Evolutionary conservation across 2,113 vertebrate species (phyloP).

Genomic region (Danionella cerebrum): DNA sequence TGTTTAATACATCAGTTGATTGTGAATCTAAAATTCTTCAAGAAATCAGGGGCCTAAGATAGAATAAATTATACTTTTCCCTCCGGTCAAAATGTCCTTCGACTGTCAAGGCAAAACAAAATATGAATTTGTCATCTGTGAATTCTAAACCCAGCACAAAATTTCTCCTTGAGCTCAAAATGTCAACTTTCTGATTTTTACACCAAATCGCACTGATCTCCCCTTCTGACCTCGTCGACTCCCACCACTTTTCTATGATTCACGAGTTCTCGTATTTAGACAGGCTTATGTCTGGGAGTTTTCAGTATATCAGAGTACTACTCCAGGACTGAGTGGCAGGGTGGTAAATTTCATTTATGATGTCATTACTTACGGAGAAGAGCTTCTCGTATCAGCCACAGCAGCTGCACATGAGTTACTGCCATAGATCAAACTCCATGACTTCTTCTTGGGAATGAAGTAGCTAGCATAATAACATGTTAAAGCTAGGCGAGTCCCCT

Average conservation of each 20-base stretch:
- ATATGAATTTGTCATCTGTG: background rate
- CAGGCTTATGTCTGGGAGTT: constrained; percentile 16
- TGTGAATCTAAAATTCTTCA: too few relatives aligned
- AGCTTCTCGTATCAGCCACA: constrained; percentile 17
- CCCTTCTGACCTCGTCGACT: background rate
- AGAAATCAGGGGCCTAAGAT: too few relatives aligned
- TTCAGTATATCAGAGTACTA: constrained; percentile 27
- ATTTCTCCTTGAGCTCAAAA: constrained; percentile 41
- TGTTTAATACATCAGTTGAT: too few relatives aligned
- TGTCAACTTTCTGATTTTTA: background rate
- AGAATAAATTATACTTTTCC: too few relatives aligned
- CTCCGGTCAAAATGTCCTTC: too few relatives aligned
- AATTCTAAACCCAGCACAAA: background rate
- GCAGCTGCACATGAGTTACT: constrained; percentile 48
- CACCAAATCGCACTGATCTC: constrained; percentile 26
- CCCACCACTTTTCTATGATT: constrained; percentile 49
- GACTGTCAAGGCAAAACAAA: constrained; percentile 5
- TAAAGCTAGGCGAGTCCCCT: constrained; percentile 30
- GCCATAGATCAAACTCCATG: constrained; percentile 31
- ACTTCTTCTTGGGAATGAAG: constrained; percentile 30
- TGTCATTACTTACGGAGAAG: constrained; percentile 59
- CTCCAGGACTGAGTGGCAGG: constrained; percentile 38
- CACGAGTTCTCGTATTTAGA: constrained; percentile 45
- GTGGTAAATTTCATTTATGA: constrained; percentile 62
- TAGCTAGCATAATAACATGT: constrained; percentile 37